A percentile compares a stretch with the other conserved stretches of the same genome.
Evolutionary conservation across 2,113 vertebrate genomes (phyloP).

Genomic region (Limanda limanda): DNA sequence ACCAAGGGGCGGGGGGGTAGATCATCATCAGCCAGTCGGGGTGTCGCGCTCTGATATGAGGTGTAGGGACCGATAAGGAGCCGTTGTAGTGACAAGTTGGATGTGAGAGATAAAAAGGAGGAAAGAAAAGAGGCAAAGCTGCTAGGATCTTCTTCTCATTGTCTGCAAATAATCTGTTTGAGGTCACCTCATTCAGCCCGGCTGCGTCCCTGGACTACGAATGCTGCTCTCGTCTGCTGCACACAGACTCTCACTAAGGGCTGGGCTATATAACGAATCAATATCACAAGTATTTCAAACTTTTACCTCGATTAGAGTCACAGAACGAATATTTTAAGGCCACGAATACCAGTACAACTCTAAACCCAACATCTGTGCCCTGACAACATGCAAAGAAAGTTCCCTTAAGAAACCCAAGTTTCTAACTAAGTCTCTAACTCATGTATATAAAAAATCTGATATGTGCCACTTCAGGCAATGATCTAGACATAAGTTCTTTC

Average conservation of each 20-base stretch:
- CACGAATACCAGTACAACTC: too few relatives aligned
- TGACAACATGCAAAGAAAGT: neutral
- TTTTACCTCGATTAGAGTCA: too few relatives aligned
- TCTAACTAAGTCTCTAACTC: neutral
- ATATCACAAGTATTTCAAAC: too few relatives aligned
- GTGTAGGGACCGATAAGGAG: conserved; percentile 28
- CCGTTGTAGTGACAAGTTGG: conserved; percentile 17
- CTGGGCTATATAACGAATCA: too few relatives aligned
- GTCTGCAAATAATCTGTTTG: conserved; percentile 58
- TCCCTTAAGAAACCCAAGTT: too few relatives aligned
- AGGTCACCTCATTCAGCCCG: conserved; percentile 51
- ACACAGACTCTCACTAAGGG: neutral
- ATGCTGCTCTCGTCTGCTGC: conserved; percentile 11
- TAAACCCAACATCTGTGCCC: neutral
- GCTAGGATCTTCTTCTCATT: conserved; percentile 52
- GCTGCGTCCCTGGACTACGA: neutral
- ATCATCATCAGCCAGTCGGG: conserved; percentile 30
- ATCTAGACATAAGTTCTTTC: too few relatives aligned
- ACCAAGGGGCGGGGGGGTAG: neutral
- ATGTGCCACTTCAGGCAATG: too few relatives aligned
- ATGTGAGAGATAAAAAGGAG: conserved; percentile 20
- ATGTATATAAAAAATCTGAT: too few relatives aligned
- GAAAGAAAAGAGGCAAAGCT: conserved; percentile 17
- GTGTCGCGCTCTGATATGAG: conserved; percentile 33
- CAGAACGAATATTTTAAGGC: too few relatives aligned